Evolutionary conservation across 1,140 invertebrate genomes (phyloP).

Genomic region (Cydia splendana): DNA sequence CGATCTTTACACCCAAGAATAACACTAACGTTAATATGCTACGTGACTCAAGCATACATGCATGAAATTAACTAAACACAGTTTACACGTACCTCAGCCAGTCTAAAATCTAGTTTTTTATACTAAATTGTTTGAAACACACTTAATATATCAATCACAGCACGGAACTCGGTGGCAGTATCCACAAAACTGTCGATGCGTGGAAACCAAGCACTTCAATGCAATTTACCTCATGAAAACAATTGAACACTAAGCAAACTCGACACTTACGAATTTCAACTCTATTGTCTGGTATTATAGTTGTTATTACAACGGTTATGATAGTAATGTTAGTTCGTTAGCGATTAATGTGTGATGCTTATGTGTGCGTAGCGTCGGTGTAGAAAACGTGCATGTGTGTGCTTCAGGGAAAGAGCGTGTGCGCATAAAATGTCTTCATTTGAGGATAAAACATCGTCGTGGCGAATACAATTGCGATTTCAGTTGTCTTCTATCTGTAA

Average conservation of each 20-base stretch:
- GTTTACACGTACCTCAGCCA: neutral
- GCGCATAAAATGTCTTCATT: neutral
- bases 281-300: neutral
- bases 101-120: neutral
- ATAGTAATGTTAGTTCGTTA: neutral
- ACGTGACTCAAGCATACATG: neutral
- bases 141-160: slow-evolving; percentile 9
- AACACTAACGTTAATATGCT: neutral
- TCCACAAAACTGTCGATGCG: neutral
- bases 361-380: neutral
- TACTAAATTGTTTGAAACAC: neutral
- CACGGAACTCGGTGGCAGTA: slow-evolving; percentile 8
- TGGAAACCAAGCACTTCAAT: neutral
- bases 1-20: no score
- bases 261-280: neutral
- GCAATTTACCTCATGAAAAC: neutral
- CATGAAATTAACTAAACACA: neutral
- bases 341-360: neutral
- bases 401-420: neutral
- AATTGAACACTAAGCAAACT: neutral
- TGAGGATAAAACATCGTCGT: neutral
- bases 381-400: neutral
- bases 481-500: no score
- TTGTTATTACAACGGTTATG: neutral
- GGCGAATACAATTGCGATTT: neutral